These are phyloP conservation scores for Gisinianus flammeolus DNA, from an alignment of 2,888 invertebrate species.

Conservation along the genomic window DNA sequence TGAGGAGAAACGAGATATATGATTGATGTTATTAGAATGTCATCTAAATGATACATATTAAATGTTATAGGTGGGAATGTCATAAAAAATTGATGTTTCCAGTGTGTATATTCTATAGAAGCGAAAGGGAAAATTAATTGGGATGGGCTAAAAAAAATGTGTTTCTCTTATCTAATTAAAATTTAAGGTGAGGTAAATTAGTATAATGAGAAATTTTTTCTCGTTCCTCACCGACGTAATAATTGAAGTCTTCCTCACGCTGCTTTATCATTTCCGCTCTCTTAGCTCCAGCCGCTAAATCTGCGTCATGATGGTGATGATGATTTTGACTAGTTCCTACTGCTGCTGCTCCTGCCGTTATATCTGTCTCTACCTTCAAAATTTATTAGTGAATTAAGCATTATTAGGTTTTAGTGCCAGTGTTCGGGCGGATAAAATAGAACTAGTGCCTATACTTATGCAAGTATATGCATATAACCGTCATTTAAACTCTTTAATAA, in stretches of 20 bases:
- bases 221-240: constrained; percentile 63
- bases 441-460: too few relatives aligned
- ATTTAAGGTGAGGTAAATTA: constrained; percentile 11
- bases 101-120: not conserved
- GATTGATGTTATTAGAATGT: too few relatives aligned
- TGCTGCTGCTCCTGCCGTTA: constrained; percentile 55
- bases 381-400: too few relatives aligned
- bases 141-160: not conserved
- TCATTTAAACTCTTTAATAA: too few relatives aligned
- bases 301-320: not conserved
- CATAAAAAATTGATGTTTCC: too few relatives aligned
- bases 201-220: constrained; percentile 14
- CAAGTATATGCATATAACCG: too few relatives aligned
- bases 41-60: too few relatives aligned
- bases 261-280: constrained; percentile 61
- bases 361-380: constrained; percentile 63
- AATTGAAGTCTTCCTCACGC: constrained; percentile 63
- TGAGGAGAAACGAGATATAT: too few relatives aligned
- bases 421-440: too few relatives aligned
- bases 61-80: too few relatives aligned
- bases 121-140: not conserved
- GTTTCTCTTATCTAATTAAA: constrained; percentile 11
- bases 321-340: not conserved
- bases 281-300: constrained; percentile 35
- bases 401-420: too few relatives aligned